These are phyloP conservation scores for Argya squamiceps DNA, from an alignment of 2,797 vertebrate species.

Conservation along the genomic window DNA sequence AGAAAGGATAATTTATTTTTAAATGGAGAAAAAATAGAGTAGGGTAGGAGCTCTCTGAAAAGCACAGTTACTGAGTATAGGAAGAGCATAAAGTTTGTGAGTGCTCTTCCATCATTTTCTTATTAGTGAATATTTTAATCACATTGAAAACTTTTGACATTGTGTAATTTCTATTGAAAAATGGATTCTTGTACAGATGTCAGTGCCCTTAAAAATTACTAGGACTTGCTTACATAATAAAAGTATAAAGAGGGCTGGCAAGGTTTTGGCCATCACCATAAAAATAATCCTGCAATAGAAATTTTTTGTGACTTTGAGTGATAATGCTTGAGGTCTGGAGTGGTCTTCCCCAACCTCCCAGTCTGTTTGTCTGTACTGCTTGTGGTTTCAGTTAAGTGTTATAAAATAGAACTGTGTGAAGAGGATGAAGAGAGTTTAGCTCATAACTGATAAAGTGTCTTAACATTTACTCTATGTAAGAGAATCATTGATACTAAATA, in stretches of 20 bases:
- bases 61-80: background rate
- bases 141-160: background rate
- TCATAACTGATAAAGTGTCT: background rate
- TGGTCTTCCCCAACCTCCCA: background rate
- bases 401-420: background rate
- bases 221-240: background rate
- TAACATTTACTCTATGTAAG: background rate
- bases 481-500: background rate
- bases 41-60: background rate
- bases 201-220: background rate
- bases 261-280: background rate
- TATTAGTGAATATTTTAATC: background rate
- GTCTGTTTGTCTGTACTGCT: background rate
- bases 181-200: background rate
- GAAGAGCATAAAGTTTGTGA: background rate
- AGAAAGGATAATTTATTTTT: background rate
- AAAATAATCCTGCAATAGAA: background rate
- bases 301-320: background rate
- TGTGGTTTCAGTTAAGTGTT: background rate
- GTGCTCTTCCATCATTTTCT: background rate
- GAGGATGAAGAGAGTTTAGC: background rate
- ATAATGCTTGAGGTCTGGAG: background rate
- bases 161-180: background rate
- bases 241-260: background rate
- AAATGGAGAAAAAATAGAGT: background rate